Evolutionary conservation across 1,140 invertebrate species (phyloP), one percentile per base, ranked within the genome.

Genomic region (Zaprionus davidi): DNA sequence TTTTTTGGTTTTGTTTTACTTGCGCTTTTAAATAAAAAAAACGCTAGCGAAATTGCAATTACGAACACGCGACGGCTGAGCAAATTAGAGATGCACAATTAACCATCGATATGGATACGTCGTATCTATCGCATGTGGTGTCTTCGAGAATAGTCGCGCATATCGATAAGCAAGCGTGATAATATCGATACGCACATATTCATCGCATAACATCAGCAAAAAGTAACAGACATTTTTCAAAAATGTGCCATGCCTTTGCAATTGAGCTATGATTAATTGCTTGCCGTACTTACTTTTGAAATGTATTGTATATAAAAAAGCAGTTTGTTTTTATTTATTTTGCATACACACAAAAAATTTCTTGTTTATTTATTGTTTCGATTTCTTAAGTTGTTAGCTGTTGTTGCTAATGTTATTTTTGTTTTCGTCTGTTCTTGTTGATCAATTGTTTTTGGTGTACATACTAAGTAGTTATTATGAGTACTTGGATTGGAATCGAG

Each of bases 341-440:
- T 86, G 76, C 82, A 86, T 86, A 86, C 82, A 86, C 76, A 86
- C 79, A 86, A 82, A 86, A 46, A 86, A 82, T 70, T 68, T 86
- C 62, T 59, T 65, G 34, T 71, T 71, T 68, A 62, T 86, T 86
- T 86, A 86, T 86, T 86, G 82, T 86, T 86, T 86, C 82, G 71
- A 46, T 82, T 79, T 63, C 56, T 63, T 67, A 76, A 65, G 12
- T 41, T 76, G 15, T 71, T 59, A 71, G 72, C 67, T 76, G 44
- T 57, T 66, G n/a, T 74, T 69, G 38, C 49, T 67, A 3, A 36
- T 58, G 56, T 58, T 36, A 15, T 66, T 17, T 46, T 64, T 44
- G 17, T 46, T 65, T 60, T 69, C 64, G 51, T 55, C 59, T 74
- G 46, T 63, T 55, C 69, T 46, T 63, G 57, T 81, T 81, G 20